Evolutionary conservation across 2,888 invertebrate genomes (phyloP).

Genomic region (Digitonthophagus gazella): DNA sequence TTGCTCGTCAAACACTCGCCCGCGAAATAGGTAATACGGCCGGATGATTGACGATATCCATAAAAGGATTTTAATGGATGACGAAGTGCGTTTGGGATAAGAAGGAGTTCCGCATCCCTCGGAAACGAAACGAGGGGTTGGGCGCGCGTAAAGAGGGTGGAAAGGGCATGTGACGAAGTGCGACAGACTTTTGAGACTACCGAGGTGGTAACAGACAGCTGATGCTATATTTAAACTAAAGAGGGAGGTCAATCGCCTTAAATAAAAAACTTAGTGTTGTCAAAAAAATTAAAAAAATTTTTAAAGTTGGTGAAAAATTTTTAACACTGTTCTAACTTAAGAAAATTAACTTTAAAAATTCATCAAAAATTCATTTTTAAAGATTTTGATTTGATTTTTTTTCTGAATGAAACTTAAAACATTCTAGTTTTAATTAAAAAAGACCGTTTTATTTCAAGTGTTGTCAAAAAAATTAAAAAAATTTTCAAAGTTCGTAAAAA

Average conservation of each 20-base stretch:
- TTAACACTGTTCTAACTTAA: no score
- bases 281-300: no score
- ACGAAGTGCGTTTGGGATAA: constrained; percentile 2
- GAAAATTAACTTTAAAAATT: no score
- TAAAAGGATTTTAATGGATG: constrained; percentile 18
- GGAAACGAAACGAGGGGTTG: background rate
- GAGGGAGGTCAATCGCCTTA: constrained; percentile 26
- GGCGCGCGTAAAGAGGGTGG: background rate
- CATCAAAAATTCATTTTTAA: no score
- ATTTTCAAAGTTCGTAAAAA: no score
- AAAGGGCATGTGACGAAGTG: constrained; percentile 23
- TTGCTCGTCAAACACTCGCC: constrained; percentile 6
- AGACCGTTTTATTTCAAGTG: no score
- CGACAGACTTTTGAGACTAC: constrained; percentile 8
- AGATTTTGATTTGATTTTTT: no score
- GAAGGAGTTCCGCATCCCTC: background rate
- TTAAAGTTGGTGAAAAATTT: no score
- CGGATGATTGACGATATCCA: constrained; percentile 15
- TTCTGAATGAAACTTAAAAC: no score
- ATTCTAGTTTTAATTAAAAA: no score
- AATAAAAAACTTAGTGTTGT: no score
- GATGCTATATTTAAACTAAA: constrained; percentile 24
- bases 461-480: no score
- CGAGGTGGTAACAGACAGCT: constrained; percentile 25
- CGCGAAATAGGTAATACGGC: constrained; percentile 13